Conservation (phyloP, 2,797 vertebrate genomes). For the Xenentodon cancila region DNA sequence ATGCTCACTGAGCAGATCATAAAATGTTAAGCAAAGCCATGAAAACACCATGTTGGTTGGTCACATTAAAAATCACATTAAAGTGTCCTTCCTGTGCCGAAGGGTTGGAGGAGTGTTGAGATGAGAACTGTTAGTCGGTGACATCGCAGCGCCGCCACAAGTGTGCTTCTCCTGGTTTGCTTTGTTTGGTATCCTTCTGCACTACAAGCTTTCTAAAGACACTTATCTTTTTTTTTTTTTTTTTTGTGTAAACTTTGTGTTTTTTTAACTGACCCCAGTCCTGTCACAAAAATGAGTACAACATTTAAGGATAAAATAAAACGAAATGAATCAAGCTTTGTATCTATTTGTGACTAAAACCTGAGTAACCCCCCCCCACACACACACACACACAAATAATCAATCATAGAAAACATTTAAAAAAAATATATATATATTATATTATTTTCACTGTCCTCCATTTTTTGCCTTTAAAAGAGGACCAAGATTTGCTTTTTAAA, state of each 20-base stretch:
- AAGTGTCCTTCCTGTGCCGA: constrained; percentile 44
- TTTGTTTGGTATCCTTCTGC: no score
- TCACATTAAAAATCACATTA: constrained; percentile 46
- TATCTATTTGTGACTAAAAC: background rate
- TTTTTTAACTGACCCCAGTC: no score
- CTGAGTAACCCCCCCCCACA: no score
- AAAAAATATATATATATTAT: background rate
- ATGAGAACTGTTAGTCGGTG: constrained; percentile 35
- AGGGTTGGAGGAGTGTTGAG: constrained; percentile 13
- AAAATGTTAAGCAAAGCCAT: constrained; percentile 51
- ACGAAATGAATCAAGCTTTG: constrained; percentile 13
- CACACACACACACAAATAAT: background rate
- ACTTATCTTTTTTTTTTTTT: no score
- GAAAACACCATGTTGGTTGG: constrained; percentile 58
- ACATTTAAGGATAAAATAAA: no score
- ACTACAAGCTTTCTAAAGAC: no score
- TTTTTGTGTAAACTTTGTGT: no score
- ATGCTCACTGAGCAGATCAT: constrained; percentile 38
- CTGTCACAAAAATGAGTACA: no score
- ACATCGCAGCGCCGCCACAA: no score
- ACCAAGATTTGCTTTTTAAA: background rate
- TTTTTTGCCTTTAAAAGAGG: background rate
- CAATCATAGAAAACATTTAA: background rate
- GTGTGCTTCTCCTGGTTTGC: no score
- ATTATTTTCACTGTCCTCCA: background rate